Evolutionary conservation across 2,888 invertebrate species (phyloP), one percentile per base, ranked within the genome.

Genomic region (Smittia sp.): DNA sequence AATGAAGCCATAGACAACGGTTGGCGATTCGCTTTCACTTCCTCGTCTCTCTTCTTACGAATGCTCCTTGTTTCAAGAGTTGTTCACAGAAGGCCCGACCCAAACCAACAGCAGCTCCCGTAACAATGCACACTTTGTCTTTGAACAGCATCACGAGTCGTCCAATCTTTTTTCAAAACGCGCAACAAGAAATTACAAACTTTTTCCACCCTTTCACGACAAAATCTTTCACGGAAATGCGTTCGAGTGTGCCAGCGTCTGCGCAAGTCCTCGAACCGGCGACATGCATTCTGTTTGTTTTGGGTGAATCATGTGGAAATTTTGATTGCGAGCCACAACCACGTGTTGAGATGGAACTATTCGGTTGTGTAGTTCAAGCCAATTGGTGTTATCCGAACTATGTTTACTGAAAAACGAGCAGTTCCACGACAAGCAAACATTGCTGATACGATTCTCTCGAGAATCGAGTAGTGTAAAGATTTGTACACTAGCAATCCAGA

Each of bases 371-470:
- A 81, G 18, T 84, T 86, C 75, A 85, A 85, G 73, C 89, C 92
- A 0, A 93, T 96, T 76, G 96, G 96, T 25, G 80, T 87, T 46
- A 89, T 96, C 76, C 87, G 88, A 75, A 93, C 94, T 0, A 86
- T 90, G 75, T 96, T 96, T 81, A 89, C 90, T 6, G 90, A 88
- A 76, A 96, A 96, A 81, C 86, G 94, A 78, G 95, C 90, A 1
- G 94, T 95, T 0, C 96, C 97, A 0, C 85, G 96, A n/a, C 96
- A 96, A 79, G 88, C 95, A 0, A 87, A 88, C 0, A 85, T 96
- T 9, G 89, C 93, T 79, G 84, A 86, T 0, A 86, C 88, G 72
- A 86, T 90, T 52, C 87, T 87, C 74, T 96, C 93, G 4, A 86
- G 87, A 52, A 81, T 96, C 24, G 87, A 89, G 13, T 85, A 96